Evolutionary conservation across 2,888 invertebrate genomes (phyloP).

Genomic region (Dimorphilus gyrociliatus): DNA sequence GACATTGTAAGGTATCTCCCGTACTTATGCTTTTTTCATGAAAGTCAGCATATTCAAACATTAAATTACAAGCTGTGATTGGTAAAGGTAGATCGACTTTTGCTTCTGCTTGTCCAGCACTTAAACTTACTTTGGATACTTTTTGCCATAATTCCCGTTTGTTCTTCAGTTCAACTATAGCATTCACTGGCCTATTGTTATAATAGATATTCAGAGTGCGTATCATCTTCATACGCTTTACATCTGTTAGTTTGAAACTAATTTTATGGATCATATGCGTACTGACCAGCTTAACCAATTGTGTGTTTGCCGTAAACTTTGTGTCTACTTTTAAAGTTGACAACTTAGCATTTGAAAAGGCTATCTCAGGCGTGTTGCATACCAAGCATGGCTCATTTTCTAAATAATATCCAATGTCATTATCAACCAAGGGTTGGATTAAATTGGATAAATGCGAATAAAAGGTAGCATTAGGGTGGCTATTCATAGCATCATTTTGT

Average conservation of each 20-base stretch:
- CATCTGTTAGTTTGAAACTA: slow-evolving; percentile 74
- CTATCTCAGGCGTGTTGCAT: slow-evolving; percentile 90
- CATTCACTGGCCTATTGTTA: slow-evolving; percentile 79
- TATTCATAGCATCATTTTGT: slow-evolving; percentile 72
- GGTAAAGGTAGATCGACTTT: slow-evolving; percentile 89
- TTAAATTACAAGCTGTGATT: slow-evolving; percentile 89
- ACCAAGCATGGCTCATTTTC: slow-evolving; percentile 94
- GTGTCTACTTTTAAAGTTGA: slow-evolving; percentile 87
- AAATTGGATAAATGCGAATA: slow-evolving; percentile 52
- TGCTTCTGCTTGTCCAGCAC: slow-evolving; percentile 81
- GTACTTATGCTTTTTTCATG: slow-evolving; percentile 70
- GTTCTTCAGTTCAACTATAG: slow-evolving; percentile 91
- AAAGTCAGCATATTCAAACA: slow-evolving; percentile 95
- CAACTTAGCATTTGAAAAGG: slow-evolving; percentile 60
- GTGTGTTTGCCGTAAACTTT: slow-evolving; percentile 91
- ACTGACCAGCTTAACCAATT: slow-evolving; percentile 85
- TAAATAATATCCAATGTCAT: slow-evolving; percentile 85
- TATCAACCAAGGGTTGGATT: slow-evolving; percentile 77
- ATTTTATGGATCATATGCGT: slow-evolving; percentile 90
- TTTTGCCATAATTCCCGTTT: slow-evolving; percentile 75
- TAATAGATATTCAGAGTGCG: slow-evolving; percentile 87
- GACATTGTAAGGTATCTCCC: slow-evolving; percentile 83
- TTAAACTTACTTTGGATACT: slow-evolving; percentile 74
- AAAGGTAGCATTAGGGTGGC: slow-evolving; percentile 81
- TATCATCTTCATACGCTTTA: slow-evolving; percentile 89